Conservation (phyloP, 2,113 vertebrate genomes). For the Lamprologus lemairii region DNA sequence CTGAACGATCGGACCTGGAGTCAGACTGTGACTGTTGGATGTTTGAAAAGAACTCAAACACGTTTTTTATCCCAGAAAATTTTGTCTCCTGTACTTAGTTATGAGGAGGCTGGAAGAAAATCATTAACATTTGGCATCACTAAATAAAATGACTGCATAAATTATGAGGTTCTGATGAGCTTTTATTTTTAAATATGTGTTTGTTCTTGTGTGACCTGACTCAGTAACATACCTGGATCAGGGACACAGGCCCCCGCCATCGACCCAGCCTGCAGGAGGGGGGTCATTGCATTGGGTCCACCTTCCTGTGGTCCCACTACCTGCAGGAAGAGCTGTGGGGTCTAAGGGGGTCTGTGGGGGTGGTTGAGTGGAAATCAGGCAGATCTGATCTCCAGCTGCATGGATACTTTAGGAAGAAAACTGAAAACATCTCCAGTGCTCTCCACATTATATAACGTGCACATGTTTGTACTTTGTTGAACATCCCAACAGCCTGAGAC, state of each 20-base stretch:
- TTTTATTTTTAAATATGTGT: accelerated
- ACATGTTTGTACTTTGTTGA: background rate
- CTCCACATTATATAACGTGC: background rate
- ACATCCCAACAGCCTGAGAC: background rate
- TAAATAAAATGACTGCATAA: background rate
- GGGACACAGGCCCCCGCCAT: background rate
- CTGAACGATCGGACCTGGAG: background rate
- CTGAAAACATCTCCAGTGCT: background rate
- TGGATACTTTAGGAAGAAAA: background rate
- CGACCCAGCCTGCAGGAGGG: background rate
- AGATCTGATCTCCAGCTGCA: background rate
- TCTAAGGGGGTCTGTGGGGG: background rate
- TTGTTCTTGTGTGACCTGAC: background rate
- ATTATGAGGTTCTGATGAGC: background rate
- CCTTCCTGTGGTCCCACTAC: background rate
- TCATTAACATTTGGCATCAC: background rate
- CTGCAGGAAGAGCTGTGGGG: background rate
- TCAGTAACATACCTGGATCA: background rate
- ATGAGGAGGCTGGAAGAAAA: background rate
- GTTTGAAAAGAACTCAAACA: background rate
- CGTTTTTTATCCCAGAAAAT: background rate
- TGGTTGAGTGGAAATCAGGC: background rate
- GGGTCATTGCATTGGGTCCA: background rate
- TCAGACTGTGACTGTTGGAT: background rate
- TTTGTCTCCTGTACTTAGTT: background rate